Evolutionary conservation across 2,888 invertebrate species (phyloP).

Genomic region (Harpalus rufipes): DNA sequence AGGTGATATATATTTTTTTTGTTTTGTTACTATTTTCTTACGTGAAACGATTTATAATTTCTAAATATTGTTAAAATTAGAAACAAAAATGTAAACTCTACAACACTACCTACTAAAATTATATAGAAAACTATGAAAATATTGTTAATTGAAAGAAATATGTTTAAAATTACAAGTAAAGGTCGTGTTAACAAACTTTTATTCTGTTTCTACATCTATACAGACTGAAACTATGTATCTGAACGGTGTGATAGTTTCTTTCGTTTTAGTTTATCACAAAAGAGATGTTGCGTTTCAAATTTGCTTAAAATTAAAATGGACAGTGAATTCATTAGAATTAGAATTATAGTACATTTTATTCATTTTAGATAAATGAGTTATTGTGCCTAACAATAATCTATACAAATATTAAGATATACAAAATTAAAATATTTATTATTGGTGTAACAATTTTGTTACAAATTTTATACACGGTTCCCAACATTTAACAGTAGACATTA

Average conservation of each 20-base stretch:
- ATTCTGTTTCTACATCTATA: slow-evolving; percentile 62
- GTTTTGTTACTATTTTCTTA: too few species aligned
- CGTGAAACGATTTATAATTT: too few species aligned
- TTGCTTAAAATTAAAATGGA: slow-evolving; percentile 57
- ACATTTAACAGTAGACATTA: neutral
- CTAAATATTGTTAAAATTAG: too few species aligned
- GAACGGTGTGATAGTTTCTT: slow-evolving; percentile 52
- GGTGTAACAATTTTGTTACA: slow-evolving; percentile 37
- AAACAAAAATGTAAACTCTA: too few species aligned
- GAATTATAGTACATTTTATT: slow-evolving; percentile 66
- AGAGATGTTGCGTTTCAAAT: slow-evolving; percentile 54
- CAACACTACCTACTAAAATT: neutral
- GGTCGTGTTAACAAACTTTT: slow-evolving; percentile 59
- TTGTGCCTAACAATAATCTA: slow-evolving; percentile 63
- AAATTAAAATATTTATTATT: slow-evolving; percentile 48
- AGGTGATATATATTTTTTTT: too few species aligned
- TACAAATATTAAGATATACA: slow-evolving; percentile 64
- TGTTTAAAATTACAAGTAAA: slow-evolving; percentile 35
- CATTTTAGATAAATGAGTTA: slow-evolving; percentile 61
- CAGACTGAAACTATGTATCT: slow-evolving; percentile 53
- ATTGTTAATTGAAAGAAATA: slow-evolving; percentile 5
- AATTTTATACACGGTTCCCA: neutral
- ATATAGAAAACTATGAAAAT: neutral
- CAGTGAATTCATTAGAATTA: slow-evolving; percentile 60
- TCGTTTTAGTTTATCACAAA: slow-evolving; percentile 45